Conservation (phyloP, 2,888 invertebrate genomes). For the Drosophila mercatorum region DNA sequence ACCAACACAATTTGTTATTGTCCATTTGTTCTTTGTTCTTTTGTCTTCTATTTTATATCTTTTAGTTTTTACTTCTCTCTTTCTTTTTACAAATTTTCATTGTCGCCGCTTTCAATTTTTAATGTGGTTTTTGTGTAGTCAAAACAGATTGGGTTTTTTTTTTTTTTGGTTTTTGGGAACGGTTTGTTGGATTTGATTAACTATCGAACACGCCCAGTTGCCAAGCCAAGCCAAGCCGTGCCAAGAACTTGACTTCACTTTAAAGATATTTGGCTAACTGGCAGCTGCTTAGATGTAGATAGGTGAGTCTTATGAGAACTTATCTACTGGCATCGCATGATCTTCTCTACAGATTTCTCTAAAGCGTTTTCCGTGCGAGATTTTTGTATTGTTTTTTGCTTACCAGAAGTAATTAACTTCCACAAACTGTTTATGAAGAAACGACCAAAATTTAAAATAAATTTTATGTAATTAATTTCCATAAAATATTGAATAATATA, state of each 20-base stretch:
- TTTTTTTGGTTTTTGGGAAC: background rate
- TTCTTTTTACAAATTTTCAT: conserved; percentile 1
- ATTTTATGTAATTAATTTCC: background rate
- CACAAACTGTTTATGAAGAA: background rate
- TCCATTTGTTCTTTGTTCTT: background rate
- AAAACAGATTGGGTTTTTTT: conserved; percentile 5
- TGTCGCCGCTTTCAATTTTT: conserved; percentile 27
- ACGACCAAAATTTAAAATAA: background rate
- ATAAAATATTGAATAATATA: background rate
- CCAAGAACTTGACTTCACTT: background rate
- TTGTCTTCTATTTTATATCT: conserved; percentile 1
- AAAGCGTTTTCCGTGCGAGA: background rate
- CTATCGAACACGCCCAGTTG: conserved; percentile 44
- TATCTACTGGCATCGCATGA: background rate
- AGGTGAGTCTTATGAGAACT: background rate
- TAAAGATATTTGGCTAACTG: background rate
- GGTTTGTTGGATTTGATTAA: conserved; percentile 27
- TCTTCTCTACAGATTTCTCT: conserved; percentile 1
- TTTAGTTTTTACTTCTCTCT: conserved; percentile 4
- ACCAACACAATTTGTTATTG: conserved; percentile 20
- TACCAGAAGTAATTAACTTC: background rate
- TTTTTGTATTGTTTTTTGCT: background rate
- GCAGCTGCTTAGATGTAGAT: background rate
- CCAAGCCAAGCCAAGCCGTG: background rate
- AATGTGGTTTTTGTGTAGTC: conserved; percentile 29